These are phyloP conservation scores for Diglossa cyanea DNA, from an alignment of 2,797 vertebrate species.

Conservation along the genomic window DNA sequence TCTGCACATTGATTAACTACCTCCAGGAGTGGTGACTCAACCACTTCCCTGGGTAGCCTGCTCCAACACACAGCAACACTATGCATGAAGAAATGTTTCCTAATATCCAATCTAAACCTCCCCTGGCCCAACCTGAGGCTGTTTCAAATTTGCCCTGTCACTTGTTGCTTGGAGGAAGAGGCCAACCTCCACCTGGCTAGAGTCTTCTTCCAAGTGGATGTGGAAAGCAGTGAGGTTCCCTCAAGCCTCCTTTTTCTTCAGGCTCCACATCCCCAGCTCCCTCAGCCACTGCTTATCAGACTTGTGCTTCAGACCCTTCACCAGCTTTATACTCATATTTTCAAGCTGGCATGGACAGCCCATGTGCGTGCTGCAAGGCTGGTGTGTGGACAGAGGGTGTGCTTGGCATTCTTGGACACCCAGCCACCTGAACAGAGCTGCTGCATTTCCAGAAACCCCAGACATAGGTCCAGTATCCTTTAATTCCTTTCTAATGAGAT, in stretches of 20 bases:
- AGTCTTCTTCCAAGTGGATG: background rate
- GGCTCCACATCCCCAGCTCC: too few relatives aligned
- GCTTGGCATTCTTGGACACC: background rate
- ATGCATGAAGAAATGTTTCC: background rate
- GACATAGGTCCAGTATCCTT: background rate
- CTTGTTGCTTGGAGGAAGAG: background rate
- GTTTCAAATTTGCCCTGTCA: background rate
- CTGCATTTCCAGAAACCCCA: background rate
- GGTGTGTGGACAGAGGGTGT: background rate
- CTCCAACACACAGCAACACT: background rate
- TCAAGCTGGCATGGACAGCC: rapidly evolving
- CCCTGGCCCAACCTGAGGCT: background rate
- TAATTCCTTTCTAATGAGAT: conserved; percentile 24
- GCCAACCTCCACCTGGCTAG: background rate
- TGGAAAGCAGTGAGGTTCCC: background rate
- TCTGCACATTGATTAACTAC: background rate
- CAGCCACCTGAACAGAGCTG: background rate
- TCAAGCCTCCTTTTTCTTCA: background rate
- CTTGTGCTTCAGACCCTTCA: background rate
- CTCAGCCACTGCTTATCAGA: background rate
- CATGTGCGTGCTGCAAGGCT: background rate
- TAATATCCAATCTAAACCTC: background rate
- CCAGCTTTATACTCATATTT: background rate
- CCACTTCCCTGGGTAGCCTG: background rate
- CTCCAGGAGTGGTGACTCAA: background rate